phyloP scores from a whole-genome alignment of 2,113 vertebrate species.

The Coptodon rendalli region DNA sequence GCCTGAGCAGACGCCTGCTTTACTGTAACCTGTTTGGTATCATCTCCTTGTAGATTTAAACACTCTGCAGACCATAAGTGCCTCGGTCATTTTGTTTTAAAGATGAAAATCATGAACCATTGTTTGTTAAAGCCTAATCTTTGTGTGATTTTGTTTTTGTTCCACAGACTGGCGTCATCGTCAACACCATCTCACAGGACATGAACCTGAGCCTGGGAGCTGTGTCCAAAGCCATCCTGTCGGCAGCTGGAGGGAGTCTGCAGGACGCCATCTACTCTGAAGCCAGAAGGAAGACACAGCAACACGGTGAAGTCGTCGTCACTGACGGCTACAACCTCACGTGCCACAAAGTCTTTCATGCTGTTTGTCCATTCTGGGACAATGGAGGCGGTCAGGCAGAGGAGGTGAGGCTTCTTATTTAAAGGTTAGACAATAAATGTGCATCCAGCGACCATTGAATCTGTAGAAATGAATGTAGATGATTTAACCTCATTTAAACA shows the following conservation, averaged over 20 bases:
- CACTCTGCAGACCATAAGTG: rapidly evolving
- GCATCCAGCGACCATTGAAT: background rate
- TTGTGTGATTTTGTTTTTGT: background rate
- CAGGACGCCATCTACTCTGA: slow-evolving; percentile 51
- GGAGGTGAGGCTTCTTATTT: slow-evolving; percentile 58
- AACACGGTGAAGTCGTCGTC: slow-evolving; percentile 48
- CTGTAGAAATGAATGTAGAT: background rate
- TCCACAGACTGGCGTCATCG: slow-evolving; percentile 75
- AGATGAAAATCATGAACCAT: rapidly evolving
- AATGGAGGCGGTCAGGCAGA: background rate
- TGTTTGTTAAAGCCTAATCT: rapidly evolving
- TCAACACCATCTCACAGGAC: slow-evolving; percentile 75
- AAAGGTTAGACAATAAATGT: background rate
- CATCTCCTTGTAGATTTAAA: background rate
- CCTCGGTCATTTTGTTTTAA: background rate
- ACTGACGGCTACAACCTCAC: slow-evolving; percentile 69
- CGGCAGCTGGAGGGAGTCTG: slow-evolving; percentile 70
- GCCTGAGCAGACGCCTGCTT: background rate
- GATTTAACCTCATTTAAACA: background rate
- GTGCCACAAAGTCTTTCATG: slow-evolving; percentile 73
- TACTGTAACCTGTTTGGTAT: background rate
- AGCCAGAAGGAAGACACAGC: rapidly evolving
- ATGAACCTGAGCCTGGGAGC: slow-evolving; percentile 69
- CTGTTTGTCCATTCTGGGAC: slow-evolving; percentile 63
- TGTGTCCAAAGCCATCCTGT: slow-evolving; percentile 75